Evolutionary conservation across 2,888 invertebrate species (phyloP), one percentile per base, ranked within the genome.

Genomic region (Apodemia mormo): DNA sequence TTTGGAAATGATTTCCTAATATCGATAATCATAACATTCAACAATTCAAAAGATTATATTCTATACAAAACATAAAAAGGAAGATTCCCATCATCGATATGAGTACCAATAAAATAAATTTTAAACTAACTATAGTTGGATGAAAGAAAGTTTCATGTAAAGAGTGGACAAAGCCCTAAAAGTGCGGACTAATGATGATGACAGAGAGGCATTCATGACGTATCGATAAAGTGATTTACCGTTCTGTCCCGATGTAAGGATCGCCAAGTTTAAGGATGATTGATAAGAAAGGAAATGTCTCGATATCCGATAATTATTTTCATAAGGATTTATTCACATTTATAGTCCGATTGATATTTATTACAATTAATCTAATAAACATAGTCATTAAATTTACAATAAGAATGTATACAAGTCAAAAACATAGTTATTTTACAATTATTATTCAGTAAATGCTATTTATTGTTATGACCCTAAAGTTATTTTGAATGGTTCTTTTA

Each of bases 171-270:
- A 86, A 87, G 82, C 82, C 86, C 85, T 86, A 86, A 81, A 83
- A 83, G 93, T 92, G 92, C 92, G 87, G 78, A 84, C 92, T 92
- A 92, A 88, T 90, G 91, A 91, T 92, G 88, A 91, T 90, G 90
- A 90, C 90, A 92, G 90, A 87, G 81, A 90, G 90, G 92, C 92
- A 92, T 92, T 92, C 92, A 92, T 89, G 90, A 92, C 86, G 85
- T 88, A 92, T 90, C 90, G 90, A 92, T 88, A 90, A 92, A 92
- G 89, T 92, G 89, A 81, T 90, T 92, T 92, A 92, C 92, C 92
- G 92, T 93, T 89, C 85, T 83, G 83, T 88, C 89, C 90, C 87
- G 92, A 88, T 83, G 92, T 86, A 84, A 89, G 89, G 90, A 84
- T 87, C 90, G 90, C 90, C 92, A 84, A 85, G 86, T 83, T 43